phyloP scores from a whole-genome alignment of 2,113 vertebrate genomes.

The Pseudolaguvia tuberculata region DNA sequence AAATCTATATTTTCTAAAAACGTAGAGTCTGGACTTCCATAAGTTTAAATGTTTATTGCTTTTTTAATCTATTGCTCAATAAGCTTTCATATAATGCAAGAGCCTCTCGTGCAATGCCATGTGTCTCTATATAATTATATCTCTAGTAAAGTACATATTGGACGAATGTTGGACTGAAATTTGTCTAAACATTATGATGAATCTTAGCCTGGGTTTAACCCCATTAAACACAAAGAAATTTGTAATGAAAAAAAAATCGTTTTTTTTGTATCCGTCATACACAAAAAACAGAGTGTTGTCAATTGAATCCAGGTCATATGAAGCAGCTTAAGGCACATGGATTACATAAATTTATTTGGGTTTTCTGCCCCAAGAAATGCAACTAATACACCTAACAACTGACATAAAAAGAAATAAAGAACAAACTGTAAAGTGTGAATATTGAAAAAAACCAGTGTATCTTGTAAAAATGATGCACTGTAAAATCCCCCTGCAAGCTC shows the following conservation, averaged over 20 bases:
- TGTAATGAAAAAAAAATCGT: neutral
- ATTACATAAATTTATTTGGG: slow-evolving; percentile 36
- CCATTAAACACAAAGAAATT: neutral
- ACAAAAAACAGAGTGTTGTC: slow-evolving; percentile 47
- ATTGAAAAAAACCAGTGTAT: slow-evolving; percentile 42
- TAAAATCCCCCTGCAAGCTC: slow-evolving; percentile 43
- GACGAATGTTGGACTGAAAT: neutral
- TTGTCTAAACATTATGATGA: neutral
- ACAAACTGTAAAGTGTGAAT: slow-evolving; percentile 12
- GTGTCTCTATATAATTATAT: neutral
- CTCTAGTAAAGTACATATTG: neutral
- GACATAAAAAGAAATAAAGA: slow-evolving; percentile 1
- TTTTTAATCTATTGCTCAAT: too few species aligned
- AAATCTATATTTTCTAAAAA: neutral
- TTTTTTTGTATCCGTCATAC: too few species aligned
- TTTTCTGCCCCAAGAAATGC: neutral
- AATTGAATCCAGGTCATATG: slow-evolving; percentile 61
- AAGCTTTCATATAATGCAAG: neutral
- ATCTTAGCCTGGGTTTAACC: neutral
- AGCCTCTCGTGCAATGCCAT: neutral
- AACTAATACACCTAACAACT: neutral
- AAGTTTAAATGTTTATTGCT: neutral
- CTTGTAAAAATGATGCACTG: slow-evolving; percentile 56
- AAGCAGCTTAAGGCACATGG: slow-evolving; percentile 46
- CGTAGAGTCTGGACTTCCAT: neutral